Evolutionary conservation across 2,797 vertebrate genomes (phyloP).

Genomic region (Sebastolobus altivelis): DNA sequence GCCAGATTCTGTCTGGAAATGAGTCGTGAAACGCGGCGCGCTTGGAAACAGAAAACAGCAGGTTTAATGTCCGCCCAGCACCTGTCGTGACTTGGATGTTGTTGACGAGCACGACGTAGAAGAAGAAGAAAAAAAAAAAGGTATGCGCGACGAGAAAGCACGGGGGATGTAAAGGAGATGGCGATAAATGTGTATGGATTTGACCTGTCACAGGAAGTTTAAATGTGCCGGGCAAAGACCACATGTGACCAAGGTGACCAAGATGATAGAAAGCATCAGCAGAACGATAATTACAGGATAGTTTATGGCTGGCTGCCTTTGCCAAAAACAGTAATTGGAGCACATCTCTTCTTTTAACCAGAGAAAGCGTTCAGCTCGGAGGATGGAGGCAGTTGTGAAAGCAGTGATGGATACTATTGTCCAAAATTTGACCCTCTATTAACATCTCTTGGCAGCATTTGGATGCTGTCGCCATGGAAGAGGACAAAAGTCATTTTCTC

Average conservation of each 20-base stretch:
- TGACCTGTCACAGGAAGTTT: conserved; percentile 66
- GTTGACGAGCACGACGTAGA: conserved; percentile 23
- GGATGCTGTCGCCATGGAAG: conserved; percentile 89
- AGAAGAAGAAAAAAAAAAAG: not conserved
- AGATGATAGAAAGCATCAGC: conserved; percentile 73
- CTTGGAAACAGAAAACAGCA: conserved; percentile 62
- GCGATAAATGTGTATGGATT: conserved; percentile 38
- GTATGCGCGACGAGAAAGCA: not conserved
- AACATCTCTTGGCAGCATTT: conserved; percentile 94
- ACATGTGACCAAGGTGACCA: conserved; percentile 62
- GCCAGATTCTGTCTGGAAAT: conserved; percentile 58
- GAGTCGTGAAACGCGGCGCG: conserved; percentile 55
- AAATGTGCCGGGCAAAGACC: conserved; percentile 70
- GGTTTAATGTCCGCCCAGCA: conserved; percentile 67
- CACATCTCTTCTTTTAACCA: conserved; percentile 87
- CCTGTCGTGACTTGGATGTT: conserved; percentile 63
- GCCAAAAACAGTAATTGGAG: conserved; percentile 91
- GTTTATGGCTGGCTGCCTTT: conserved; percentile 83
- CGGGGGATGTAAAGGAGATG: conserved; percentile 31
- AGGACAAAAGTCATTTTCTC: conserved; percentile 90
- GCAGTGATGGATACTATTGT: conserved; percentile 95
- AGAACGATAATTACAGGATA: conserved; percentile 71
- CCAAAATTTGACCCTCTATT: conserved; percentile 93
- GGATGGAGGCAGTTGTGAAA: conserved; percentile 91
- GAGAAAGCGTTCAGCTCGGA: conserved; percentile 86